These are phyloP conservation scores for Pluvianellus socialis DNA, from an alignment of 2,113 vertebrate genomes.

Conservation along the genomic window DNA sequence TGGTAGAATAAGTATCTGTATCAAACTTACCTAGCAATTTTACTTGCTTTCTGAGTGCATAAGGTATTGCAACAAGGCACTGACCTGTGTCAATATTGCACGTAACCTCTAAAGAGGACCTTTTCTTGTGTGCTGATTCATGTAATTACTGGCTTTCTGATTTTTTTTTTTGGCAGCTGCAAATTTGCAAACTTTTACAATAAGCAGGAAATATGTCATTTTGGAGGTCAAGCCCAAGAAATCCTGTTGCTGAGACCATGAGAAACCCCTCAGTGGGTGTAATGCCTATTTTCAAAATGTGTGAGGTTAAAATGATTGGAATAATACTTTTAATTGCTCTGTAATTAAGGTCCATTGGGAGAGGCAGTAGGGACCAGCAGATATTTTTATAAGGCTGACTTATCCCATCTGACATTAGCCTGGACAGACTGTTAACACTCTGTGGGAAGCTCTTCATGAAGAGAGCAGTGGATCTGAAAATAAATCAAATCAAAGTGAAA, in stretches of 20 bases:
- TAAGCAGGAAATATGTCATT: background rate
- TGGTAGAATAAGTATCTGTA: background rate
- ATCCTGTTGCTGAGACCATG: background rate
- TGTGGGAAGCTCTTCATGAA: background rate
- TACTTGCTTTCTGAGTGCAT: background rate
- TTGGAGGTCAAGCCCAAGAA: background rate
- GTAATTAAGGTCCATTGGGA: background rate
- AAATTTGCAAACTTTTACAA: background rate
- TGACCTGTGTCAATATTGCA: fast-evolving
- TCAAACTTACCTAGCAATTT: background rate
- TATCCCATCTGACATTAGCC: background rate
- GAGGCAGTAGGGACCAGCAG: constrained; percentile 13
- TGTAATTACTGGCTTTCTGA: background rate
- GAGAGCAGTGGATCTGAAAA: background rate
- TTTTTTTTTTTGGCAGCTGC: background rate
- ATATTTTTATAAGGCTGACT: background rate
- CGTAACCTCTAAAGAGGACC: background rate
- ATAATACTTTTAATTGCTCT: constrained; percentile 54
- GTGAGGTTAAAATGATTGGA: background rate
- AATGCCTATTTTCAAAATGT: background rate
- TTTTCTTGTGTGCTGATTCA: background rate
- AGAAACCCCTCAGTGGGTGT: background rate
- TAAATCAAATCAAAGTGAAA: background rate
- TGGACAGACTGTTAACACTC: constrained; percentile 1
- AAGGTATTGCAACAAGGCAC: background rate